Base-by-base conservation (phyloP, 2,888 invertebrate genomes). In the Lamproptera curius region DNA sequence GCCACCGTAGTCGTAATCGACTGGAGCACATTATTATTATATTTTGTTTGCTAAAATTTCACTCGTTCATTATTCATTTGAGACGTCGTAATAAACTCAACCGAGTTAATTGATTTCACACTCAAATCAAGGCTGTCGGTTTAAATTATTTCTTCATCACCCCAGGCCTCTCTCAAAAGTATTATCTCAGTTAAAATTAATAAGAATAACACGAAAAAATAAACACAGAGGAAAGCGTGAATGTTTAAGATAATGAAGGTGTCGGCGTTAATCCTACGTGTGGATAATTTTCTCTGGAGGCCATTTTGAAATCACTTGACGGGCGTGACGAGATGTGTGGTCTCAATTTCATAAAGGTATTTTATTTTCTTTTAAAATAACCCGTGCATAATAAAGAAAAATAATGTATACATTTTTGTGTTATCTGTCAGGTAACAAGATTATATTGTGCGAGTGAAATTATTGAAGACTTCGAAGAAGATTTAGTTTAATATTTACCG, bases 271-370 rank as follows among this genome's bases (percentile, higher is more conserved):
- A 33, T 26, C 37, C 2, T 16, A 34, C 16, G 16, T n/a, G 16
- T 16, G 31, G 42, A 34, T 34, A 38, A 47, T 48, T 39, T 39
- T 5, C 33, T 33, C 33, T 31, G 33, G 13, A 5, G 16, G 26
- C 42, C 23, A 26, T 31, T 14, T 15, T 46, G 14, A 46, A 23
- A 28, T 36, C 15, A 13, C n/a, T 36, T 26, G 46, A 42, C 42
- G 20, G 11, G 34, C 39, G 33, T 33, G 38, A 34, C 36, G 35
- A 17, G 28, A 36, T 52, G 57, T 57, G 57, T 55, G 57, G 57
- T 55, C 57, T 57, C 51, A 10, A 55, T 54, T 54, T 56, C 46
- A 16, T 20, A 35, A 17, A 36, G 13, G n/a, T n/a, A n/a, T n/a
- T n/a, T n/a, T n/a, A n/a, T n/a, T n/a, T n/a, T n/a, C 17, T 42